Percentiles rank a stretch among this genome's conserved stretches.
phyloP scores from a whole-genome alignment of 2,797 vertebrate genomes.

The Gymnoscopelus microlampas region DNA sequence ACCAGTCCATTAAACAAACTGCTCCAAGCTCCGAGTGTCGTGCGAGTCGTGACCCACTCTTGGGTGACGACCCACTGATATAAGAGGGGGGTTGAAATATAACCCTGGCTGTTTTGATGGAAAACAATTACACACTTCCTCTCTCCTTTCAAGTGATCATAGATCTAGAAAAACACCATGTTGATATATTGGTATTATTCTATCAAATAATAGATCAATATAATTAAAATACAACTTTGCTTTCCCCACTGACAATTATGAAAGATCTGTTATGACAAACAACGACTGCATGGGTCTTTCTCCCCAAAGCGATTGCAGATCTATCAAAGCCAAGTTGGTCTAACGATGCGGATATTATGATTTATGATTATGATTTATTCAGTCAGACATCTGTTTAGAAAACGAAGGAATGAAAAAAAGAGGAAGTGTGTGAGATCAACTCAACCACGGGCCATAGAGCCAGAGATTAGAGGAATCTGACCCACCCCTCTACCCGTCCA shows the following conservation, averaged over 20 bases:
- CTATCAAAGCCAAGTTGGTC: constrained; percentile 23
- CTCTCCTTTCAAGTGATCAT: too few species aligned
- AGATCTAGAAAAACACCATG: too few species aligned
- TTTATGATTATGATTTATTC: too few species aligned
- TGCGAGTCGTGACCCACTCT: too few species aligned
- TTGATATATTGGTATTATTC: too few species aligned
- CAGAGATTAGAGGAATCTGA: constrained; percentile 38
- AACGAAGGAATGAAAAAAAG: constrained; percentile 7
- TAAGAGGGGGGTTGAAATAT: background rate
- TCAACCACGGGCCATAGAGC: constrained; percentile 15
- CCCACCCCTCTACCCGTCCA: constrained; percentile 31
- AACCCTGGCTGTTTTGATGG: constrained; percentile 9
- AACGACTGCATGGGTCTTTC: background rate
- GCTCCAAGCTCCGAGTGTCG: too few species aligned
- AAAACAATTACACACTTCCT: background rate
- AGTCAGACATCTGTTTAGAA: constrained; percentile 14
- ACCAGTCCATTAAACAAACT: too few species aligned
- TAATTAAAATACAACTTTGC: too few species aligned
- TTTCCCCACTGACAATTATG: too few species aligned
- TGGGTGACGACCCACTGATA: constrained; percentile 3
- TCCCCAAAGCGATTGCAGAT: constrained; percentile 28
- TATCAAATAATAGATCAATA: too few species aligned
- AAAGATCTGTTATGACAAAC: too few species aligned
- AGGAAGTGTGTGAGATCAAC: background rate
- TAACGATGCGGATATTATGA: too few species aligned